Base-by-base conservation (phyloP, 1,140 invertebrate genomes). In the Aethina tumida region DNA sequence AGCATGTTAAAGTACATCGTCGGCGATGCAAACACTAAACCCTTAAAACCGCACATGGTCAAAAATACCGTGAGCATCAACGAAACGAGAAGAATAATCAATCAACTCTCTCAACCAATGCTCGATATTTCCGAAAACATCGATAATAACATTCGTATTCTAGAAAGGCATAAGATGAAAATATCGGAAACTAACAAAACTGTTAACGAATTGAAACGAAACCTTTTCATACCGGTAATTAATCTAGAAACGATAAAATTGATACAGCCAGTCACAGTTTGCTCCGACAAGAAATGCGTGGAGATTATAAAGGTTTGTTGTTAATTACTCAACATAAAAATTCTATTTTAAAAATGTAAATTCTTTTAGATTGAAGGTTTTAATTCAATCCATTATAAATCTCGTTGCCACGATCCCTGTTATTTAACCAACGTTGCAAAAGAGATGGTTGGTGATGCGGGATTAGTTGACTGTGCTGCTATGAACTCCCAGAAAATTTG, bases 91-190 rank as follows among this genome's bases (percentile, higher is more conserved):
- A 46, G 47, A 16, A 28, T 53, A 5, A 57, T 60, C 36, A 27
- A 51, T 18, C 47, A 56, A 14, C 34, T 60, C 10, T 43, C 52
- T 4, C 48, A 57, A 40, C 58, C 58, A 5, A 38, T 60, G 26
- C 55, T 56, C 5, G 58, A 60, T 28, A 60, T 60, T 21, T 44
- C 47, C 8, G 49, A 60, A 27, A 27, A 54, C 5, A 50, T 58
- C 5, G 30, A 51, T n/a, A 50, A 59, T 32, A 60, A 60, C 31
- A 35, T 60, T 0, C 21, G 22, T 3, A 35, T 43, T 13, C 35
- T 60, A 25, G 16, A 52, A 15, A 41, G 37, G 13, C 53, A 55
- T 13, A 36, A 50, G 22, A 16, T n/a, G n/a, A n/a, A n/a, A n/a
- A n/a, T n/a, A n/a, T n/a, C n/a, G n/a, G n/a, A 43, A 5, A 39